Base-by-base conservation (phyloP, 2,888 invertebrate species). In the Choreutis nemorana region DNA sequence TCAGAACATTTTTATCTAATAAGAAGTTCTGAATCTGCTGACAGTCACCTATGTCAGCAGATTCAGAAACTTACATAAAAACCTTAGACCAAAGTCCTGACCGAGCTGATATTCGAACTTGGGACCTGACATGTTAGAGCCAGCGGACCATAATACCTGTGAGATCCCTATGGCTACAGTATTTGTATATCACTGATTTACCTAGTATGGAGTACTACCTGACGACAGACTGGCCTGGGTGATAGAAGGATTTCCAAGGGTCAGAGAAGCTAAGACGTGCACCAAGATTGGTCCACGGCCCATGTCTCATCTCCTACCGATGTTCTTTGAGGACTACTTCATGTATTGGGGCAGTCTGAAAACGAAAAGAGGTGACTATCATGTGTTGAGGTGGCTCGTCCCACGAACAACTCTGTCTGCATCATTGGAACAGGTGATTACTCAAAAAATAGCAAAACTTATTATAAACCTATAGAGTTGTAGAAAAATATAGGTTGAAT, bases 251-350 rank as follows among this genome's bases (percentile, higher is more conserved):
- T 65, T 87, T 22, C 44, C 65, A 1, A 56, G 68, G 8, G 67
- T 87, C 9, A 64, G 53, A 36, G 64, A 79, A 31, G 72, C 85
- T 0, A 61, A 81, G 16, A 77, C 73, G 0, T 59, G 68, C 1
- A 71, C 71, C 1, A 71, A 80, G 8, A 54, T 87, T 9, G 64
- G 72, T 1, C 81, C 81, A 0, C 57, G 67, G 10, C 77, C 82
- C 0, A 55, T 87, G 45, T 64, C 64, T 2, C 57, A 55, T 2
- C 57, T 86, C 0, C 32, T 87, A 4, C 77, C 72, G 2, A 68
- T 81, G 50, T 87, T 88, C 45, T 51, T 45, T 6, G 66, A 77
- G 37, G 86, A 87, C 50, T 88, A 85, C 48, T 85, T 86, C 38
- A 38, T 84, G 1, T 88, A 87, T 43, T 84, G 84, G 80, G 87